These are phyloP conservation scores for Pipistrellus pygmaeus DNA, from an alignment of 2,797 vertebrate genomes.

Conservation along the genomic window DNA sequence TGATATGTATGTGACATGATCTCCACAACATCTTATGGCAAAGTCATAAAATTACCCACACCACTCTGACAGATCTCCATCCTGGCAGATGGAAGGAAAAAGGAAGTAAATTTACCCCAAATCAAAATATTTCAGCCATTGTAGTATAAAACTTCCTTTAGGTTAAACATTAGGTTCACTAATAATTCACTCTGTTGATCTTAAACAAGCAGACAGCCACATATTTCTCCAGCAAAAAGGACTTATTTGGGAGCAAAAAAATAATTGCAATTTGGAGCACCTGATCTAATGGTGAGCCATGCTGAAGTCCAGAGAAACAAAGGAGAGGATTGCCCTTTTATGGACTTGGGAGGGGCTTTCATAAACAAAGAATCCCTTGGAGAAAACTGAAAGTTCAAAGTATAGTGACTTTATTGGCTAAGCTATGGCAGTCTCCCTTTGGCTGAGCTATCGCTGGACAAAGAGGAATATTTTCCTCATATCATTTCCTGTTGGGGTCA, in stretches of 20 bases:
- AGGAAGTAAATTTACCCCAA: neutral
- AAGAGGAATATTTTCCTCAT: neutral
- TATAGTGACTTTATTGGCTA: neutral
- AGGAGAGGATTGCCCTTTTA: neutral
- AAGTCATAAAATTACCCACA: neutral
- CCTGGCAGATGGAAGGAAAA: neutral
- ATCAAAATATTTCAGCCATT: conserved; percentile 17
- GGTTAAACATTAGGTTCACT: neutral
- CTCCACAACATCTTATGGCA: neutral
- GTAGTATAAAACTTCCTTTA: neutral
- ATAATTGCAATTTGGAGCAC: neutral
- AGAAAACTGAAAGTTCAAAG: neutral
- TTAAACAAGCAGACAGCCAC: neutral
- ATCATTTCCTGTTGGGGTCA: neutral
- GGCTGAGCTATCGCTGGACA: neutral
- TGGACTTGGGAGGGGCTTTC: neutral
- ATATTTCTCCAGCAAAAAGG: neutral
- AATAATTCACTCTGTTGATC: neutral
- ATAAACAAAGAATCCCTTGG: neutral
- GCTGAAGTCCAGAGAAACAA: neutral
- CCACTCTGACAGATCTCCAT: neutral
- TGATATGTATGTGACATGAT: neutral
- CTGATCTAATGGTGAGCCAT: neutral
- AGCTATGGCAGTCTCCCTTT: neutral
- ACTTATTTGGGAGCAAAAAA: neutral